Percentiles rank a stretch among this genome's conserved stretches.
Conservation (phyloP, 2,888 invertebrate genomes). For the Nipponacmea schrenckii region DNA sequence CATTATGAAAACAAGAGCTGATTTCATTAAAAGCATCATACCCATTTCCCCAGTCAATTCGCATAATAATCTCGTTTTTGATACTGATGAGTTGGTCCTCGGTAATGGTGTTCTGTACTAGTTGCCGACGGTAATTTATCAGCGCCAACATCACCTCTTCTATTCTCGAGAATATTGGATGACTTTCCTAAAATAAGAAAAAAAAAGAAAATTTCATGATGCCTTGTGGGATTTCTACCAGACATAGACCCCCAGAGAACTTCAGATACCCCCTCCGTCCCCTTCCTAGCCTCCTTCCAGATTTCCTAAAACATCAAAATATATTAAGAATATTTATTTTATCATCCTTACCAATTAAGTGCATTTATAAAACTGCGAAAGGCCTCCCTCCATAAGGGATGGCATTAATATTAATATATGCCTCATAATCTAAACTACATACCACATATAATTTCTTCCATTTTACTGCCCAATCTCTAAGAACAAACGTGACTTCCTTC, state of each 20-base stretch:
- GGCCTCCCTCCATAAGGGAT: too few relatives aligned
- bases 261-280: too few relatives aligned
- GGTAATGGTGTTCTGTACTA: slow-evolving; percentile 88
- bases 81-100: slow-evolving; percentile 90
- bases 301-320: too few relatives aligned
- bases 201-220: neutral
- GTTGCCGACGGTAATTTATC: slow-evolving; percentile 84
- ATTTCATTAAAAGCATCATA: slow-evolving; percentile 62
- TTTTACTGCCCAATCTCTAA: slow-evolving; percentile 91
- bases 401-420: too few relatives aligned
- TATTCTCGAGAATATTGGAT: slow-evolving; percentile 85
- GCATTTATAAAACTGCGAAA: too few relatives aligned
- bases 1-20: too few relatives aligned
- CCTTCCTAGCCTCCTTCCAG: too few relatives aligned
- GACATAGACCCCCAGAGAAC: too few relatives aligned
- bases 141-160: slow-evolving; percentile 91
- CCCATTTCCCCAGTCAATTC: slow-evolving; percentile 97
- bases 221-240: too few relatives aligned
- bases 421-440: too few relatives aligned
- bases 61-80: slow-evolving; percentile 86
- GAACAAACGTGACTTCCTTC: slow-evolving; percentile 87
- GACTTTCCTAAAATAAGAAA: slow-evolving; percentile 78
- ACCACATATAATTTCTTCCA: slow-evolving; percentile 95
- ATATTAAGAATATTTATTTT: too few relatives aligned
- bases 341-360: too few relatives aligned